Percentiles rank a stretch among this genome's conserved stretches.
Conservation (phyloP, 1,140 invertebrate genomes). For the Triops longicaudatus region DNA sequence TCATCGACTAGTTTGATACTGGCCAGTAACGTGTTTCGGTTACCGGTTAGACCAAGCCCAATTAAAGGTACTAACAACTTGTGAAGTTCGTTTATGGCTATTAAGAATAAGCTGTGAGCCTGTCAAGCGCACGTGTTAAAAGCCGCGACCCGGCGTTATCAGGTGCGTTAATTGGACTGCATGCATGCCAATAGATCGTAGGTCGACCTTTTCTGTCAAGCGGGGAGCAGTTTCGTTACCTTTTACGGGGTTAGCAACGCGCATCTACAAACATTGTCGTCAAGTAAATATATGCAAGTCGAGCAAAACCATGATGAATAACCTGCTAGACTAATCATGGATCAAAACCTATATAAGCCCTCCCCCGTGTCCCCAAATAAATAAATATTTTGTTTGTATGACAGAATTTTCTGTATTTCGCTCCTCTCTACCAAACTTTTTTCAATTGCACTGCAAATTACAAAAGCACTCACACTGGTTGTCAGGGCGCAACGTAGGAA, state of each 20-base stretch:
- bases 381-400: too few relatives aligned
- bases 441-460: too few relatives aligned
- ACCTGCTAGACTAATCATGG: background rate
- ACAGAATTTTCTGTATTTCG: too few relatives aligned
- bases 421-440: too few relatives aligned
- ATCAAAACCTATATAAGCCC: background rate
- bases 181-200: background rate
- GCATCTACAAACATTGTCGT: background rate
- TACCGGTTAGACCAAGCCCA: background rate
- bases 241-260: constrained; percentile 1
- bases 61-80: background rate
- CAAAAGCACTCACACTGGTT: too few relatives aligned
- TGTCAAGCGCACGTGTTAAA: background rate
- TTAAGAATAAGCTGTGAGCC: background rate
- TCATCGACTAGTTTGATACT: too few relatives aligned
- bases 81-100: background rate
- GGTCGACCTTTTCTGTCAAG: background rate
- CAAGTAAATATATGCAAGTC: constrained; percentile 1
- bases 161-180: background rate
- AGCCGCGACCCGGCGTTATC: background rate
- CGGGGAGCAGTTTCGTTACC: background rate
- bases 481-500: too few relatives aligned
- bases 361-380: background rate
- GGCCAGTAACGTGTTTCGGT: too few relatives aligned
- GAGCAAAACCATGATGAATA: background rate